These are phyloP conservation scores for Megaceryle maxima DNA, from an alignment of 2,113 vertebrate species.

Conservation along the genomic window DNA sequence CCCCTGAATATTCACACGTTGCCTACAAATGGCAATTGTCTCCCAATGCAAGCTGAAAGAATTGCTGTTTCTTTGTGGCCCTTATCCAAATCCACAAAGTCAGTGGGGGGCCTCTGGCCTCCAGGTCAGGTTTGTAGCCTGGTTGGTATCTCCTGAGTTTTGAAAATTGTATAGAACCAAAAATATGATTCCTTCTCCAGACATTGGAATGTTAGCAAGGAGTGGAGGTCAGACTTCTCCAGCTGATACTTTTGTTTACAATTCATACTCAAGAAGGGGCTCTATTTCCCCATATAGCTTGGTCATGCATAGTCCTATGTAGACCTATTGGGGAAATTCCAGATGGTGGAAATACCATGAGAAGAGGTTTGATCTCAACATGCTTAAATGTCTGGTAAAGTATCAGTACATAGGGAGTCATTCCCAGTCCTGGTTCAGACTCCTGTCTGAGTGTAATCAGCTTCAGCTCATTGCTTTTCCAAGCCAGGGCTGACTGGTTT, in stretches of 20 bases:
- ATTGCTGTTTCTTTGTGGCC: constrained; percentile 18
- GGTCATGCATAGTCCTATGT: background rate
- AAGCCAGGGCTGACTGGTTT: background rate
- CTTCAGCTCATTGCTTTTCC: background rate
- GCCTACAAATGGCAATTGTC: constrained; percentile 45
- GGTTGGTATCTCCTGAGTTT: background rate
- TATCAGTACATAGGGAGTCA: background rate
- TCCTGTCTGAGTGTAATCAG: background rate
- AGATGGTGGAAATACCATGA: background rate
- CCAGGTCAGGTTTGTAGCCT: constrained; percentile 19
- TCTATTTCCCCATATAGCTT: background rate
- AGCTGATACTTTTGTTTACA: constrained; percentile 4
- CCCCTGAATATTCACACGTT: constrained; percentile 7
- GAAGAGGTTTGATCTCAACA: background rate
- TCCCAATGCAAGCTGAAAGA: background rate
- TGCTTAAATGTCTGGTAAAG: background rate
- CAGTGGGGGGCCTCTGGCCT: background rate
- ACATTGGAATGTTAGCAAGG: background rate
- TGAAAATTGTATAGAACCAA: background rate
- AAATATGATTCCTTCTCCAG: constrained; percentile 19
- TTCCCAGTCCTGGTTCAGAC: background rate
- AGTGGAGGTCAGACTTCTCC: background rate
- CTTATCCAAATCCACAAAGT: constrained; percentile 16
- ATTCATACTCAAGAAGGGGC: background rate
- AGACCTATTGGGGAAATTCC: background rate